phyloP scores from a whole-genome alignment of 2,888 invertebrate genomes.

The Drosophila vallismaia region DNA sequence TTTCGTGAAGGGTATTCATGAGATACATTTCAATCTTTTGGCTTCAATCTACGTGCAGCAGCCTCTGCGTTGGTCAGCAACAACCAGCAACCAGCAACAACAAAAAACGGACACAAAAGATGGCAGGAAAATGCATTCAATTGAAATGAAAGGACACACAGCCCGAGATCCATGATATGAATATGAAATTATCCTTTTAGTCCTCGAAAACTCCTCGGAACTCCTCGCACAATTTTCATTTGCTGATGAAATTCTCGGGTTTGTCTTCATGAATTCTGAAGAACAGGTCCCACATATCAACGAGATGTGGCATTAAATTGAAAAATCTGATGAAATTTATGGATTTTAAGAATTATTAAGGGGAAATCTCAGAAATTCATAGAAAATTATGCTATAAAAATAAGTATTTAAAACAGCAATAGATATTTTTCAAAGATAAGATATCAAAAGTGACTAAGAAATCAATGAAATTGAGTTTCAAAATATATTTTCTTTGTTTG shows the following conservation, averaged over 20 bases:
- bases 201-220: not conserved
- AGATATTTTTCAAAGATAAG: slow-evolving; percentile 9
- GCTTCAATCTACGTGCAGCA: slow-evolving; percentile 61
- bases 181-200: slow-evolving; percentile 57
- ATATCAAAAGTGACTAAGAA: slow-evolving; percentile 14
- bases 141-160: slow-evolving; percentile 69
- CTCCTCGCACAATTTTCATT: slow-evolving; percentile 33
- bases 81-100: slow-evolving; percentile 32
- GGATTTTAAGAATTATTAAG: slow-evolving; percentile 3
- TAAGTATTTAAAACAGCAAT: not conserved
- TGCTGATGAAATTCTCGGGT: slow-evolving; percentile 40
- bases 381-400: too few relatives aligned
- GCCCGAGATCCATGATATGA: slow-evolving; percentile 68
- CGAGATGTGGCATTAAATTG: not conserved
- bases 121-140: slow-evolving; percentile 66
- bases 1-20: slow-evolving; percentile 16
- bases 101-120: slow-evolving; percentile 19
- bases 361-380: not conserved
- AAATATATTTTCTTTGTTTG: not conserved
- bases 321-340: slow-evolving; percentile 37
- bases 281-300: slow-evolving; percentile 22
- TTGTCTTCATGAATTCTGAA: slow-evolving; percentile 11
- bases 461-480: not conserved
- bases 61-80: slow-evolving; percentile 39
- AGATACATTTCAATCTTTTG: slow-evolving; percentile 75